These are phyloP conservation scores for Trematomus bernacchii DNA, from an alignment of 2,797 vertebrate genomes.

Conservation along the genomic window DNA sequence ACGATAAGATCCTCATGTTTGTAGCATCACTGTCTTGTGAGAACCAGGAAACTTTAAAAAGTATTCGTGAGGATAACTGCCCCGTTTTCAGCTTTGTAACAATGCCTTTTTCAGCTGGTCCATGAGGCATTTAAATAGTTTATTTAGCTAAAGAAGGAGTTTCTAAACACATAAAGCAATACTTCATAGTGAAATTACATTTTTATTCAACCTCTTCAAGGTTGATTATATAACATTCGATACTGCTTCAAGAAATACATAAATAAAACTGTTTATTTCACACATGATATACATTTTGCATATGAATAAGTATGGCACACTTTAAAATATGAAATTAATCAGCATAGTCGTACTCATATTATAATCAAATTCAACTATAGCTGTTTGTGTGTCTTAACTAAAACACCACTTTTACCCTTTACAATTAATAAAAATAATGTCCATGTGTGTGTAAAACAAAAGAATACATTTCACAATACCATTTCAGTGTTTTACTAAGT, in stretches of 20 bases:
- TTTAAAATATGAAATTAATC: conserved; percentile 32
- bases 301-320: conserved; percentile 56
- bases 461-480: too few relatives aligned
- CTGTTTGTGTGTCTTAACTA: conserved; percentile 7
- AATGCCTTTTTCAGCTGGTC: too few relatives aligned
- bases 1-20: too few relatives aligned
- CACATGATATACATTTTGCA: conserved; percentile 74
- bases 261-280: conserved; percentile 81
- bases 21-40: too few relatives aligned
- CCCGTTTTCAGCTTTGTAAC: too few relatives aligned
- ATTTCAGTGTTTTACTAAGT: too few relatives aligned
- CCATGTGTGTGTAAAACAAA: conserved; percentile 17
- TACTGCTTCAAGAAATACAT: conserved; percentile 42
- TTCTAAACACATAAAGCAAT: too few relatives aligned
- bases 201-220: neutral
- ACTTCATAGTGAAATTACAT: too few relatives aligned
- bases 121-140: too few relatives aligned
- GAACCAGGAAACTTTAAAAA: too few relatives aligned
- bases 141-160: too few relatives aligned
- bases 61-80: too few relatives aligned
- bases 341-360: conserved; percentile 13
- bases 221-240: conserved; percentile 10
- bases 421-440: conserved; percentile 31
- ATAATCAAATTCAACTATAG: conserved; percentile 24
- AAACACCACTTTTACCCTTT: conserved; percentile 32